Conservation (phyloP, 2,888 invertebrate species). For the Diaperis boleti region DNA sequence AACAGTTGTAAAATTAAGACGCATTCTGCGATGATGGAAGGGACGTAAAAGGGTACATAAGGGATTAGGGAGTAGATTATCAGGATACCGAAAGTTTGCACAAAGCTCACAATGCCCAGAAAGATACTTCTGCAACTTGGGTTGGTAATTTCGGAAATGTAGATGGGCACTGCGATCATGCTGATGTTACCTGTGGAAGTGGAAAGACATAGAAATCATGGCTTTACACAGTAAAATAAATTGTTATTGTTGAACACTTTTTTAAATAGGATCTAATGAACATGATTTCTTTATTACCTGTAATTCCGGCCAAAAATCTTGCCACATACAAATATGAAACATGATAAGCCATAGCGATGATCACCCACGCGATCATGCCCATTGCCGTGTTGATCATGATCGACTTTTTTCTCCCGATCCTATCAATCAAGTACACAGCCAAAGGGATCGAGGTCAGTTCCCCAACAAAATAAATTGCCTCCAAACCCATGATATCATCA, state of each 20-base stretch:
- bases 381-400: constrained; percentile 58
- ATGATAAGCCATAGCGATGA: constrained; percentile 54
- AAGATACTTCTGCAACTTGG: constrained; percentile 61
- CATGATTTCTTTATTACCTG: no score
- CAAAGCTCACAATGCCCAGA: constrained; percentile 60
- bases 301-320: constrained; percentile 58
- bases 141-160: constrained; percentile 63
- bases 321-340: constrained; percentile 57
- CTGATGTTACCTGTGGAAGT: constrained; percentile 62
- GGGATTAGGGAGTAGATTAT: constrained; percentile 57
- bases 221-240: no score
- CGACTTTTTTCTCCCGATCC: constrained; percentile 58
- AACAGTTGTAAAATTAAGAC: constrained; percentile 56
- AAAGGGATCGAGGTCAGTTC: constrained; percentile 56
- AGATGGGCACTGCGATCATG: constrained; percentile 63
- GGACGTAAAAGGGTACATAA: constrained; percentile 58
- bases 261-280: no score
- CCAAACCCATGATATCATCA: constrained; percentile 53
- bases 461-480: constrained; percentile 54
- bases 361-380: constrained; percentile 60
- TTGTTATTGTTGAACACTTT: no score
- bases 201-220: no score
- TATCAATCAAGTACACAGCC: constrained; percentile 56
- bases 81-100: constrained; percentile 62
- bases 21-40: constrained; percentile 58